Conservation (phyloP, 2,797 vertebrate species). For the Centroberyx gerrardi region DNA sequence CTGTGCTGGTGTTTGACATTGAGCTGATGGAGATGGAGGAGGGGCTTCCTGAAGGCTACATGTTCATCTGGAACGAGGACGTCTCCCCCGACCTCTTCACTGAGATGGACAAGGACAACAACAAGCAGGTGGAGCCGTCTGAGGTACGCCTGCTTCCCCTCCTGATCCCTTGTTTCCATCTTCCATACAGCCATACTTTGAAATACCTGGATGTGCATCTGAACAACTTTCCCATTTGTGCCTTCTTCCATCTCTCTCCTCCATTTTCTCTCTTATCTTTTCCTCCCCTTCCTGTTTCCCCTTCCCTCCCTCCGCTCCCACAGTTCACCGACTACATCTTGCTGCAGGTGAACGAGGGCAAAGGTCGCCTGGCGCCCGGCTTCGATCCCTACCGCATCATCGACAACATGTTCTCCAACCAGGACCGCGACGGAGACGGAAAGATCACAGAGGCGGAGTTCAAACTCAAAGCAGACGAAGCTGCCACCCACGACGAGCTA, state of each 20-base stretch:
- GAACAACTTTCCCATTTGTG: not conserved
- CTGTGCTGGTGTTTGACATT: conserved; percentile 94
- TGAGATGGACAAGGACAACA: conserved; percentile 93
- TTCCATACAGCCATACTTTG: no score
- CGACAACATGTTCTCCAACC: conserved; percentile 97
- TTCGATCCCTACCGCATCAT: conserved; percentile 93
- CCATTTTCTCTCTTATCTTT: not conserved
- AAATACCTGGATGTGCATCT: not conserved
- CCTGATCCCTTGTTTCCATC: no score
- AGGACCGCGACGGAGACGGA: conserved; percentile 95
- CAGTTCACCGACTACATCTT: conserved; percentile 96
- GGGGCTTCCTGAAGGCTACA: conserved; percentile 97
- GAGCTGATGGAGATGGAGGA: conserved; percentile 93
- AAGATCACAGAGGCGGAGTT: conserved; percentile 94
- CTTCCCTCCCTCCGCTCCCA: not conserved
- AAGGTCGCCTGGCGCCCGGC: conserved; percentile 96
- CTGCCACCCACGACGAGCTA: conserved; percentile 92
- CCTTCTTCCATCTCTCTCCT: not conserved
- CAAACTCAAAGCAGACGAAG: conserved; percentile 95
- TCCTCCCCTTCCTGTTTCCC: not conserved
- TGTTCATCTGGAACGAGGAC: conserved; percentile 96
- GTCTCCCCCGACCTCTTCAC: conserved; percentile 94
- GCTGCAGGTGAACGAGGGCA: conserved; percentile 91
- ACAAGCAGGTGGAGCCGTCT: conserved; percentile 88
- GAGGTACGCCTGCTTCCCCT: conserved; percentile 86